These are phyloP conservation scores for Drosophila repletoides DNA, from an alignment of 1,140 invertebrate genomes.

Conservation along the genomic window DNA sequence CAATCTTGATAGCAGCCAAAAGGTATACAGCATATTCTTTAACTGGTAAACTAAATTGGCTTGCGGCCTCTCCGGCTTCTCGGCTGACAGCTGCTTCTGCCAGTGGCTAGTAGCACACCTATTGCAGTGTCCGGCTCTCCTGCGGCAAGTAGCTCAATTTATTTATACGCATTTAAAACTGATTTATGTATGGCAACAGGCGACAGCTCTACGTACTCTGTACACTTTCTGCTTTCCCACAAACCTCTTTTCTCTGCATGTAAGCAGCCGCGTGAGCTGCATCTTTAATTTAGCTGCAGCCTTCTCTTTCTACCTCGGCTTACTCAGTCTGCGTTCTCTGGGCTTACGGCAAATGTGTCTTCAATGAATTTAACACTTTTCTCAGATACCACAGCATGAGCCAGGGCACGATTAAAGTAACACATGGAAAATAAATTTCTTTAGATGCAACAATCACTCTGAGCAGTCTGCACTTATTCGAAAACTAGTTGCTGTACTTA, in stretches of 20 bases:
- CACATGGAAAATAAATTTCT: constrained; percentile 45
- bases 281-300: constrained; percentile 72
- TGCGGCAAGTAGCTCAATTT: constrained; percentile 57
- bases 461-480: not conserved
- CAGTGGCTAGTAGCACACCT: constrained; percentile 28
- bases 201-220: constrained; percentile 31
- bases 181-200: constrained; percentile 63
- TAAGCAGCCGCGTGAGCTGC: constrained; percentile 56
- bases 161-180: constrained; percentile 79
- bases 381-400: constrained; percentile 10
- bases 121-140: constrained; percentile 4
- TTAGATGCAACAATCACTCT: constrained; percentile 2
- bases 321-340: constrained; percentile 5
- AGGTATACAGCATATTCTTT: not conserved
- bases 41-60: not conserved
- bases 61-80: not conserved
- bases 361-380: constrained; percentile 73
- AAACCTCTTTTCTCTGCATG: not conserved
- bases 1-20: not conserved
- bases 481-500: constrained; percentile 8
- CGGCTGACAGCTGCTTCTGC: not conserved
- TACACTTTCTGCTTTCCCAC: not conserved
- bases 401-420: constrained; percentile 60
- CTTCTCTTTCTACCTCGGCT: not conserved
- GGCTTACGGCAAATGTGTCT: constrained; percentile 69